Evolutionary conservation across 92 coral and sea anemone species (phyloP).

Genomic region (Palythoa heliodiscus): DNA sequence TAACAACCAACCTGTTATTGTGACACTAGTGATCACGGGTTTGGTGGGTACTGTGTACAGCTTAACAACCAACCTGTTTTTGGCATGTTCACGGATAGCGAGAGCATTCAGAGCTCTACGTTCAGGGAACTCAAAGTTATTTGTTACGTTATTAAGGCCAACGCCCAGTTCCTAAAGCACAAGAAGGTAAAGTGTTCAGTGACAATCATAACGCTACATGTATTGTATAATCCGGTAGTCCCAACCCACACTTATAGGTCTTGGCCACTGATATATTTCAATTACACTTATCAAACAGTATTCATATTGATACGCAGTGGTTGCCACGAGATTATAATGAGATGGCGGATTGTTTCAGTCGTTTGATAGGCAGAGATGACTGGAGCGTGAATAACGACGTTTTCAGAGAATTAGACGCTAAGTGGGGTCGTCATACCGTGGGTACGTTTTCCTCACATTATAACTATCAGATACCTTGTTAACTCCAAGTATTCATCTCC

Average conservation of each 20-base stretch:
- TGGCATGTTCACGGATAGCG: neutral
- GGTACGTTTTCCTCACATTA: no score
- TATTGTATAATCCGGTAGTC: constrained; percentile 5
- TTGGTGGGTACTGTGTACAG: no score
- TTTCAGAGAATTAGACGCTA: no score
- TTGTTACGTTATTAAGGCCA: no score
- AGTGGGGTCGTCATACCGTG: no score
- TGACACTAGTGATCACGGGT: no score
- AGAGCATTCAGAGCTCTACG: constrained; percentile 29
- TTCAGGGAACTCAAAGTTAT: no score
- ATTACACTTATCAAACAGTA: neutral
- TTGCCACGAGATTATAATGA: constrained; percentile 10
- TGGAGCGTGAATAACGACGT: no score
- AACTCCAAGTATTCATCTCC: constrained; percentile 6
- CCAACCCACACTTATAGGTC: constrained; percentile 21
- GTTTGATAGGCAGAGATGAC: constrained; percentile 7
- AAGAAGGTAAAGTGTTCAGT: constrained; percentile 32
- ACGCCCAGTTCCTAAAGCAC: constrained; percentile 33
- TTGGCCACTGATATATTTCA: constrained; percentile 21
- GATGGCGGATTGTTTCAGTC: constrained; percentile 9
- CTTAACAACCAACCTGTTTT: no score
- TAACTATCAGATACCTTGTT: constrained; percentile 5
- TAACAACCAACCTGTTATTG: no score
- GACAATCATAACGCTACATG: constrained; percentile 17
- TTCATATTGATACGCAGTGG: no score